Evolutionary conservation across 2,797 vertebrate genomes (phyloP).

Genomic region (Lepilemur ruficaudatus): DNA sequence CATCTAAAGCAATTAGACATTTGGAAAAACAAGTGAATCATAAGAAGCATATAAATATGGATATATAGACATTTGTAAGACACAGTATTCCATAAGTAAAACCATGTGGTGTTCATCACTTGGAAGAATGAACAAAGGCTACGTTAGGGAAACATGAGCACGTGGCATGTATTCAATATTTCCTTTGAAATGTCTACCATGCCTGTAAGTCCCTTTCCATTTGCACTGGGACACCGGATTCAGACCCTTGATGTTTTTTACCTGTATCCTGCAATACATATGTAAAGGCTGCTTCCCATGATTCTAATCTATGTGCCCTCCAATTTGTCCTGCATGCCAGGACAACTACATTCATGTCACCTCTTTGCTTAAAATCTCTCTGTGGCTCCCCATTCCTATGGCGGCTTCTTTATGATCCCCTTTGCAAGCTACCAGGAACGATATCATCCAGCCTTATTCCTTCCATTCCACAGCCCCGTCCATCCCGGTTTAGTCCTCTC

Average conservation of each 20-base stretch:
- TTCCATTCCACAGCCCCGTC: background rate
- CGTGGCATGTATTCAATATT: background rate
- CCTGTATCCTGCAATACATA: background rate
- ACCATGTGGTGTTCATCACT: background rate
- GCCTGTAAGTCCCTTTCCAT: background rate
- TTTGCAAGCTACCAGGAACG: background rate
- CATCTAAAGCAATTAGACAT: background rate
- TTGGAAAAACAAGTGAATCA: background rate
- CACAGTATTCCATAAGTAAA: background rate
- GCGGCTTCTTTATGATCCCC: background rate
- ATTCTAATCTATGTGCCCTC: background rate
- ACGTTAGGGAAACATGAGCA: background rate
- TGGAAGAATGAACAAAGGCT: background rate
- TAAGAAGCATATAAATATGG: background rate
- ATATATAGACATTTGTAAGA: background rate
- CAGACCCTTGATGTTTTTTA: background rate
- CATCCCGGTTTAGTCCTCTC: background rate
- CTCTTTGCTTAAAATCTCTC: background rate
- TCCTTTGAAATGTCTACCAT: background rate
- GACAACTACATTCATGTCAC: background rate
- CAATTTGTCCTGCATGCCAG: background rate
- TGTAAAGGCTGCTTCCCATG: background rate
- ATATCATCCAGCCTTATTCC: background rate
- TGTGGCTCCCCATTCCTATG: background rate
- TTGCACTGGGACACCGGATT: background rate